Evolutionary conservation across 2,888 invertebrate genomes (phyloP), one percentile per base, ranked within the genome.

Genomic region (Caenorhabditis sinica): DNA sequence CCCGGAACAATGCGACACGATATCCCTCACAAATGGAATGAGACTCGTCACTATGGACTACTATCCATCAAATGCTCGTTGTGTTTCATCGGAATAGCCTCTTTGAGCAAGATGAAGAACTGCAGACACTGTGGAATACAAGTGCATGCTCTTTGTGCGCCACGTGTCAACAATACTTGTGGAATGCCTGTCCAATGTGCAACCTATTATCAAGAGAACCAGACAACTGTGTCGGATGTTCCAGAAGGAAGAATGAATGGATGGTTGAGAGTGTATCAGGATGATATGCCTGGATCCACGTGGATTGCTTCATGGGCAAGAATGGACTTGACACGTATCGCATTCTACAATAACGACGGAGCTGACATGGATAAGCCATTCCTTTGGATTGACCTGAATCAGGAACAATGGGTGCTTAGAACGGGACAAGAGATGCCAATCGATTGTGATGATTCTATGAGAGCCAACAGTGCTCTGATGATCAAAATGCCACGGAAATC

Each of bases 281-380:
- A 85, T 71, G 86, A 88, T 69, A 66, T 56, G 11, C 71, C 61
- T 1, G 61, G 71, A 2, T 40, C 69, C 30, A 73, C 72, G 36
- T 90, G 90, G 88, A 68, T 84, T 23, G 82, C 86, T 25, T 76
- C 85, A 11, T 90, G 89, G 89, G 88, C 84, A 8, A 61, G 81
- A 66, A 87, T 89, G 86, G 87, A 89, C 66, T 82, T 82, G 28
- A 68, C 72, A 1, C 51, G 40, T 5, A 75, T 90, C 61, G 20
- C 83, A 25, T 91, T 91, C 83, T 91, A 87, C 82, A 87, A 88
- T 20, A 88, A 83, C 43, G 90, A 91, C 49, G 80, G 84, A 1
- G 82, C 89, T n/a, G 85, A 88, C 69, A 69, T 86, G 25, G 86
- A 83, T 17, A 83, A 79, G 40, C 85, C 88, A 3, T 83, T 86